A percentile compares a stretch with the other conserved stretches of the same genome.
Evolutionary conservation across 2,797 vertebrate genomes (phyloP).

Genomic region (Lateolabrax maculatus): DNA sequence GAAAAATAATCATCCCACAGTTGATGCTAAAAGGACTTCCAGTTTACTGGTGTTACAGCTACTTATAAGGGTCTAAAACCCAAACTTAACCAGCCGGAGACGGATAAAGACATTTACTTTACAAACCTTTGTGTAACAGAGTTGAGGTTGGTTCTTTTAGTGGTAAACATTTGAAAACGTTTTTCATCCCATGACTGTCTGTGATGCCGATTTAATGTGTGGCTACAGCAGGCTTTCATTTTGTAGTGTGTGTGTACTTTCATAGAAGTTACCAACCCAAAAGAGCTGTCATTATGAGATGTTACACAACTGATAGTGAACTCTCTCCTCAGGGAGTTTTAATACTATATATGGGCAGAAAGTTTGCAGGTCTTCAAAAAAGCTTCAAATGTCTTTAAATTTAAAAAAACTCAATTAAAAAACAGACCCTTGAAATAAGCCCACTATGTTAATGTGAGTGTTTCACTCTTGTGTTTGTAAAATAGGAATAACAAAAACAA

Average conservation of each 20-base stretch:
- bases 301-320: conserved; percentile 6
- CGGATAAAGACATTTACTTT: not conserved
- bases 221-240: not conserved
- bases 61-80: not conserved
- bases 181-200: not conserved
- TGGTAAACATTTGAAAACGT: not conserved
- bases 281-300: not conserved
- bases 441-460: not conserved
- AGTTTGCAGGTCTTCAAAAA: not conserved
- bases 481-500: not conserved
- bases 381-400: not conserved
- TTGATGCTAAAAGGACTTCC: not conserved
- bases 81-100: not conserved
- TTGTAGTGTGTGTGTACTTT: not conserved
- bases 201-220: not conserved
- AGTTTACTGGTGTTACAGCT: not conserved
- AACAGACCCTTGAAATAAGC: not conserved
- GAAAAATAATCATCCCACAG: conserved; percentile 15
- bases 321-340: not conserved
- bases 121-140: not conserved
- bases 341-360: not conserved
- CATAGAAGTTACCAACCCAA: not conserved
- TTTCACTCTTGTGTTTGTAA: not conserved
- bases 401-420: not conserved
- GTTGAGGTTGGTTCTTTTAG: not conserved